A percentile compares a stretch with the other conserved stretches of the same genome.
Conservation (phyloP, 1,140 invertebrate species). For the Eumaeus atala region DNA sequence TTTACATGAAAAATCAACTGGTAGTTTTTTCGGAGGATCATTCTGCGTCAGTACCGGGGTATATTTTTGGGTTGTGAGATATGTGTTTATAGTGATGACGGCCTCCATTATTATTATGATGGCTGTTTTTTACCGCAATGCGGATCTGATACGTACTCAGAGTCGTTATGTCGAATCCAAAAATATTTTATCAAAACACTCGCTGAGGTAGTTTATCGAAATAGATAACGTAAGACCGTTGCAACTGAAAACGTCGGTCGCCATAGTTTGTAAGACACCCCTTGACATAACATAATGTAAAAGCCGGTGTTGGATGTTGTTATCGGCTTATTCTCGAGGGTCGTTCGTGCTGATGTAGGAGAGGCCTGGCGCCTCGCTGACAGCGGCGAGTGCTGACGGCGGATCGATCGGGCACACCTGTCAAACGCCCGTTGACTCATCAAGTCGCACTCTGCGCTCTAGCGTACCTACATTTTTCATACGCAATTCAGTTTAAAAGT, state of each 20-base stretch:
- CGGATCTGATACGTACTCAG: conserved; percentile 46
- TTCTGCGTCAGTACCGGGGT: conserved; percentile 32
- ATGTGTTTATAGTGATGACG: conserved; percentile 73
- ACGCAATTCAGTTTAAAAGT: conserved; percentile 49
- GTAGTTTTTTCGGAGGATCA: conserved; percentile 48
- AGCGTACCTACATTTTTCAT: conserved; percentile 40
- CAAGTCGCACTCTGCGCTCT: conserved; percentile 26
- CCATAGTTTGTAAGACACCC: conserved; percentile 50
- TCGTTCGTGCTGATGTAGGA: conserved; percentile 12
- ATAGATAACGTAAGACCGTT: conserved; percentile 29
- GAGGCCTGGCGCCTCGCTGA: conserved; percentile 40
- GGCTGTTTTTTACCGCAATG: conserved; percentile 74
- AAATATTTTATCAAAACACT: conserved; percentile 10
- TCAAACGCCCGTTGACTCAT: conserved; percentile 70
- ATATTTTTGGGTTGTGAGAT: conserved; percentile 67
- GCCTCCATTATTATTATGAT: conserved; percentile 74
- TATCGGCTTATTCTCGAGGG: conserved; percentile 10
- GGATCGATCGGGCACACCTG: conserved; percentile 65
- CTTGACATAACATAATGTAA: conserved; percentile 16
- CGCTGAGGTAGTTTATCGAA: conserved; percentile 6
- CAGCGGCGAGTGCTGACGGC: conserved; percentile 20
- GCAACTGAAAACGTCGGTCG: conserved; percentile 53
- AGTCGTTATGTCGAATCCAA: conserved; percentile 26
- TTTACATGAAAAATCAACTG: conserved; percentile 59
- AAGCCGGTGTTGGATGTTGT: conserved; percentile 18